Evolutionary conservation across 2,797 vertebrate species (phyloP).

Genomic region (Sylvilagus floridanus): DNA sequence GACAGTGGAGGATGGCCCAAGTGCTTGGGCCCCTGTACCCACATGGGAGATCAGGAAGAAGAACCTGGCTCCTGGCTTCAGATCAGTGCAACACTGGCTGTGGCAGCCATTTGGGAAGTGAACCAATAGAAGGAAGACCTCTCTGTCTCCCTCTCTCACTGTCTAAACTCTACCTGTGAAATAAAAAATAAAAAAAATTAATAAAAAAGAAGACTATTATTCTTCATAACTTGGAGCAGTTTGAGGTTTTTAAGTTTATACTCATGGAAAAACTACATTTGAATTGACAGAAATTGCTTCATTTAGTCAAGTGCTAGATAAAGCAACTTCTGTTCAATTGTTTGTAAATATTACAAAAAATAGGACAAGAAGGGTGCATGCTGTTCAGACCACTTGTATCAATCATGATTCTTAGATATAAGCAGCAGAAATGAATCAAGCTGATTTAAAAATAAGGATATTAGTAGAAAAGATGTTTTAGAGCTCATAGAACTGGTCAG

Average conservation of each 20-base stretch:
- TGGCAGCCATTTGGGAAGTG: too few species aligned
- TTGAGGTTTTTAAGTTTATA: background rate
- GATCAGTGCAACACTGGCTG: too few species aligned
- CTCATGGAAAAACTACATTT: background rate
- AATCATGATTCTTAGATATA: background rate
- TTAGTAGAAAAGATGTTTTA: background rate
- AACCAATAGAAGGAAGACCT: too few species aligned
- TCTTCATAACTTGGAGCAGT: constrained; percentile 4
- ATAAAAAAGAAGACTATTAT: background rate
- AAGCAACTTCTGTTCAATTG: constrained; percentile 3
- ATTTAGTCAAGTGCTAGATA: background rate
- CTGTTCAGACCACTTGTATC: background rate
- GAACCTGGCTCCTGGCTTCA: too few species aligned
- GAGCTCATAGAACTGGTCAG: background rate
- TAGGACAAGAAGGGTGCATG: background rate
- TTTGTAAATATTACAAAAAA: background rate
- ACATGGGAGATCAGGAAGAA: too few species aligned
- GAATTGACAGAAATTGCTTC: constrained; percentile 20
- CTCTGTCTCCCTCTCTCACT: too few species aligned
- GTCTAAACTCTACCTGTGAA: too few species aligned
- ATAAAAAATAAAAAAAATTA: too few species aligned
- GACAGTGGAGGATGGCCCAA: too few species aligned
- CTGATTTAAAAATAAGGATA: background rate
- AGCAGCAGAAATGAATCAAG: background rate
- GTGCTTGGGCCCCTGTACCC: too few species aligned